Evolutionary conservation across 1,140 invertebrate genomes (phyloP).

Genomic region (Brachionus plicatilis): DNA sequence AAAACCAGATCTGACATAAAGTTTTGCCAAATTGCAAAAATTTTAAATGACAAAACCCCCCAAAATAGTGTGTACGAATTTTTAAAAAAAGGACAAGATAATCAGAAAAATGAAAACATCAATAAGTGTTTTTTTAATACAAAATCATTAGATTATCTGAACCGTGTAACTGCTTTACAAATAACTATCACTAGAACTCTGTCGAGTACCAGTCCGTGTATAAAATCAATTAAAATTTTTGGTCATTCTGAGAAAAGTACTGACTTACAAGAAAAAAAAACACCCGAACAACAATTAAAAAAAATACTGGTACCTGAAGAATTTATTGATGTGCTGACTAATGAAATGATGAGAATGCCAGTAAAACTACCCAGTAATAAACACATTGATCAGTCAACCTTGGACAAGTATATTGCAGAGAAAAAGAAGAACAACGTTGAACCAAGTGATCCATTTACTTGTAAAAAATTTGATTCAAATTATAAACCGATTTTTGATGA

Average conservation of each 20-base stretch:
- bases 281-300: neutral
- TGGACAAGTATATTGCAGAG: conserved; percentile 19
- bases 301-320: neutral
- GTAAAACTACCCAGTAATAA: conserved; percentile 13
- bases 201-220: neutral
- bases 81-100: neutral
- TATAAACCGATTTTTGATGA: conserved; percentile 18
- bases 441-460: conserved; percentile 20
- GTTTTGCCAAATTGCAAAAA: conserved; percentile 4
- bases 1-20: neutral
- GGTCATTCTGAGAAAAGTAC: neutral
- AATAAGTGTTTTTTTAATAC: conserved; percentile 19
- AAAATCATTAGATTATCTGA: neutral
- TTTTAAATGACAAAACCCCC: neutral
- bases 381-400: neutral
- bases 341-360: conserved; percentile 38
- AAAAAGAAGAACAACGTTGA: neutral
- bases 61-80: conserved; percentile 2
- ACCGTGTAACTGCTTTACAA: neutral
- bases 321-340: neutral
- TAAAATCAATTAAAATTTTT: conserved; percentile 22
- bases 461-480: neutral
- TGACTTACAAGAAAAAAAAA: neutral
- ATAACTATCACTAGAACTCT: conserved; percentile 4
- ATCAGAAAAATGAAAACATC: neutral